Conservation (phyloP, 2,113 vertebrate species). For the Rynchops niger region DNA sequence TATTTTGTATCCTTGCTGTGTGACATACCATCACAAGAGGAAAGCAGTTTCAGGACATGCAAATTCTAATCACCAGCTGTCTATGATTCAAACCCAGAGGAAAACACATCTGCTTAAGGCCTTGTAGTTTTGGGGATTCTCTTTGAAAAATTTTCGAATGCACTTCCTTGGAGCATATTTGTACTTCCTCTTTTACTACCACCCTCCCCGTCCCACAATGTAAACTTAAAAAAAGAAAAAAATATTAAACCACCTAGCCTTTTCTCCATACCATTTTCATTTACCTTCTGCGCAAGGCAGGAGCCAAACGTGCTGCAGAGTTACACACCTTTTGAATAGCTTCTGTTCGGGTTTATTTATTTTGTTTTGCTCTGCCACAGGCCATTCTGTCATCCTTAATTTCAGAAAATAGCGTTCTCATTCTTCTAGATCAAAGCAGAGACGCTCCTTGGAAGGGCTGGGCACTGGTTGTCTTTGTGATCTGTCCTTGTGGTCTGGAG, state of each 20-base stretch:
- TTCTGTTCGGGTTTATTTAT: conserved; percentile 13
- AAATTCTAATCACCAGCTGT: background rate
- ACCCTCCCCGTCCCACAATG: rapidly evolving
- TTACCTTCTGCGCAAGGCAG: background rate
- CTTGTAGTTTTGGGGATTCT: background rate
- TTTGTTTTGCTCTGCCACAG: conserved; percentile 8
- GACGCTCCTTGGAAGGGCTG: background rate
- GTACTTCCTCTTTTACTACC: background rate
- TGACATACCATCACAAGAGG: background rate
- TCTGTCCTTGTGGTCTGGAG: background rate
- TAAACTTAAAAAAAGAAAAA: background rate
- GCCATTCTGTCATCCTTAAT: background rate
- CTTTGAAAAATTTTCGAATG: background rate
- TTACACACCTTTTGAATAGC: background rate
- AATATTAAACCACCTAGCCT: background rate
- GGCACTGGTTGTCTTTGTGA: background rate
- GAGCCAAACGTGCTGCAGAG: background rate
- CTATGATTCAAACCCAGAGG: background rate
- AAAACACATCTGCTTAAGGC: background rate
- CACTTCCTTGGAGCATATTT: background rate
- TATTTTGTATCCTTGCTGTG: background rate
- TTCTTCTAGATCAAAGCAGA: conserved; percentile 26
- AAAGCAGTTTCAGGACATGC: background rate
- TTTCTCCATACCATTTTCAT: background rate
- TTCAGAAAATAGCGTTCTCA: conserved; percentile 9